Evolutionary conservation across 1,140 invertebrate genomes (phyloP).

Genomic region (Adoxophyes honmai): DNA sequence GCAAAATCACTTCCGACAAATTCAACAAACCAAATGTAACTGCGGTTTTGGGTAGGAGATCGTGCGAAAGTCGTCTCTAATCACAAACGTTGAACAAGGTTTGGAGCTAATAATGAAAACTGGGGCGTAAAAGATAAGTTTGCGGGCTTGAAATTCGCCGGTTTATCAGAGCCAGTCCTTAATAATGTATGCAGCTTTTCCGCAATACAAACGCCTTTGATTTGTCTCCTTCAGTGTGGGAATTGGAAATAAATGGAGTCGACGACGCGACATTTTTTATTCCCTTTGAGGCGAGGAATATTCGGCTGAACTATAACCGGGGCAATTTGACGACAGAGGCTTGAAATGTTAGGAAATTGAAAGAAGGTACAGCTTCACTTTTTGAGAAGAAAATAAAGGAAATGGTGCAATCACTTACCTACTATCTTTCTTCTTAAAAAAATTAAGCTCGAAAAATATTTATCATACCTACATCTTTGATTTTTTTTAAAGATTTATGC

Average conservation of each 20-base stretch:
- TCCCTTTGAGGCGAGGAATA: neutral
- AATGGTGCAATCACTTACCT: no score
- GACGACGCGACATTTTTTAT: slow-evolving; percentile 14
- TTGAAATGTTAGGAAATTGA: no score
- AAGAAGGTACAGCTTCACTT: no score
- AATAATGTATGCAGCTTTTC: slow-evolving; percentile 45
- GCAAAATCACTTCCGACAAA: neutral
- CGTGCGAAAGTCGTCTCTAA: neutral
- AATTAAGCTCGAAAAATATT: no score
- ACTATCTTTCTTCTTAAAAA: no score
- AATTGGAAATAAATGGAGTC: slow-evolving; percentile 28
- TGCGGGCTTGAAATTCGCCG: slow-evolving; percentile 29
- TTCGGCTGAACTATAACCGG: no score
- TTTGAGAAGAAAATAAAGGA: no score
- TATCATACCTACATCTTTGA: no score
- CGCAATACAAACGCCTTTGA: slow-evolving; percentile 45
- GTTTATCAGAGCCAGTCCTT: slow-evolving; percentile 37
- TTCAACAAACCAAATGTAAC: neutral
- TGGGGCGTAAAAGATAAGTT: neutral
- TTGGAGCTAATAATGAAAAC: neutral
- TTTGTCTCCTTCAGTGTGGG: slow-evolving; percentile 35
- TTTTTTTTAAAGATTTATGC: no score
- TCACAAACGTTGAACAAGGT: neutral
- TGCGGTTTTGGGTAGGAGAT: neutral
- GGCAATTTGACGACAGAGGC: no score